These are phyloP conservation scores for Platorchestia sp. DNA, from an alignment of 1,140 invertebrate species.

Conservation along the genomic window DNA sequence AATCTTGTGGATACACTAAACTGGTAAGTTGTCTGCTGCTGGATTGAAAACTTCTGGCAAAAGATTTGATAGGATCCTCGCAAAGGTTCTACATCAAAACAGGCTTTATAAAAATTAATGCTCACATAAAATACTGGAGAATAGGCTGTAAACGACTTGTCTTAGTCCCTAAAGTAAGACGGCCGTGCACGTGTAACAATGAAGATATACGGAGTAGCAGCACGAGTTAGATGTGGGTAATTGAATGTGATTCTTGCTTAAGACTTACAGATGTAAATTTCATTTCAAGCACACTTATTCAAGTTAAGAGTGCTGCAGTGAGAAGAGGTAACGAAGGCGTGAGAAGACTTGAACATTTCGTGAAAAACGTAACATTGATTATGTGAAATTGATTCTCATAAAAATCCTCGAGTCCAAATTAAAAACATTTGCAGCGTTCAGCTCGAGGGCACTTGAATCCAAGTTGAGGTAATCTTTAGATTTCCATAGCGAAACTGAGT, in stretches of 20 bases:
- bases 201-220: no score
- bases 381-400: background rate
- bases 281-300: no score
- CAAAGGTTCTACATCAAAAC: background rate
- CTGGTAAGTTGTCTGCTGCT: background rate
- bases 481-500: background rate
- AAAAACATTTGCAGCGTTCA: background rate
- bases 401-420: background rate
- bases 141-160: background rate
- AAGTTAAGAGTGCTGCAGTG: no score
- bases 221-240: no score
- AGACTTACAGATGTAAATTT: no score
- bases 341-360: no score
- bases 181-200: no score
- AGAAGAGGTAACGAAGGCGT: no score
- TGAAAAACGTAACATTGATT: no score
- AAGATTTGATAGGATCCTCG: background rate
- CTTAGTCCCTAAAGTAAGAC: no score
- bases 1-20: background rate
- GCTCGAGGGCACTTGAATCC: background rate
- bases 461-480: background rate
- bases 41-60: background rate
- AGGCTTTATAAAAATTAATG: background rate
- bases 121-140: background rate
- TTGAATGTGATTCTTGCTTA: no score